Evolutionary conservation across 2,797 vertebrate genomes (phyloP), one percentile per base, ranked within the genome.

Genomic region (Hephaestus fuliginosus): DNA sequence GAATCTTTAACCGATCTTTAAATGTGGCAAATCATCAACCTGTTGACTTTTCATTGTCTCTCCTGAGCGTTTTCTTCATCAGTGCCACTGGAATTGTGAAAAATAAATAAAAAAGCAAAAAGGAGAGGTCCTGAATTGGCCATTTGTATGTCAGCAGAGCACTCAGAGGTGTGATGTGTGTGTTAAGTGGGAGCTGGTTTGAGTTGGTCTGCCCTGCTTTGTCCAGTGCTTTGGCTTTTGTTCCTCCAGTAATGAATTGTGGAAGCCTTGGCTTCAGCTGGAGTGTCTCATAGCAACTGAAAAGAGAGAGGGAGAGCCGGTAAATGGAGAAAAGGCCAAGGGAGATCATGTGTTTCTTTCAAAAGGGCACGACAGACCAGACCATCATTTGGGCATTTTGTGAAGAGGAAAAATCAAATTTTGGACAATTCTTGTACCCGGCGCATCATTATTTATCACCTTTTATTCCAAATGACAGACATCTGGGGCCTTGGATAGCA

Each of bases 271-370:
- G 94, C 93, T 93, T 92, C 84, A 85, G 91, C 86, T 88, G 81
- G 83, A 91, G 92, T 92, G 93, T 95, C 93, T 95, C 95, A 91
- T 95, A 94, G 95, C 94, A 96, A 95, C 95, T 93, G 90, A 78
- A 87, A 86, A 81, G 84, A 88, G 92, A 86, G 88, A 91, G 72
- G 66, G 87, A 88, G 89, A 78, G 86, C 81, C 81, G 88, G 85
- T 77, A 83, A 89, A 87, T 66, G 64, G 81, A 83, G 85, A 88
- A 88, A 81, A 87, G 88, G 86, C 87, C 81, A 83, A 71, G 77
- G 87, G 76, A 88, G 85, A 88, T 91, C 86, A 84, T 90, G 89
- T 89, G 80, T 77, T 85, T 83, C 70, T 88, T 76, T 86, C 81
- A 60, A 84, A 90, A 90, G 86, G 88, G 82, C 82, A 88, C 78